These are phyloP conservation scores for Triops cancriformis DNA, from an alignment of 1,140 invertebrate genomes.

Conservation along the genomic window DNA sequence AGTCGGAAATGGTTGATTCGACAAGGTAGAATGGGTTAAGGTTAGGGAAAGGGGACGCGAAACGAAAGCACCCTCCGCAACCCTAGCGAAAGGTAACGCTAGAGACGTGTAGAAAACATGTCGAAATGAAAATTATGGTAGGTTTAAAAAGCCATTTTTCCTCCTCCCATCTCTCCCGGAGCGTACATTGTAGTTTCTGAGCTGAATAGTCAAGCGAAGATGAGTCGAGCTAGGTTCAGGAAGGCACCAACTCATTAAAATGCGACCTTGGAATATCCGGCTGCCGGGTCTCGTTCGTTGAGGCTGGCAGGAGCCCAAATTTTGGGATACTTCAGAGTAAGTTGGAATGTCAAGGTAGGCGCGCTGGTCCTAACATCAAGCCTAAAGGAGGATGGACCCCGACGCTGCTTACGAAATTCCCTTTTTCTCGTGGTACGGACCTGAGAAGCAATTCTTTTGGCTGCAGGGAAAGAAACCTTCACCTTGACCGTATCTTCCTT, in stretches of 20 bases:
- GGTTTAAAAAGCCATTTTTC: background rate
- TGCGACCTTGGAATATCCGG: background rate
- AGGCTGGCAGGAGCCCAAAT: background rate
- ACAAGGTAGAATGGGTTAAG: background rate
- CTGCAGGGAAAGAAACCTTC: background rate
- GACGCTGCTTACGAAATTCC: background rate
- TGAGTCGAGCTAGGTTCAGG: background rate
- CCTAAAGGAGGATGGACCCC: background rate
- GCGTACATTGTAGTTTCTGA: background rate
- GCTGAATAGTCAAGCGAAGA: background rate
- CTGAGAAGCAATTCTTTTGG: background rate
- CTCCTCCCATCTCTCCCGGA: background rate
- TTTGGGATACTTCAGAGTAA: background rate
- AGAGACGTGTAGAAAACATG: background rate
- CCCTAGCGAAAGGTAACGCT: background rate
- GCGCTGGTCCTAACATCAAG: background rate
- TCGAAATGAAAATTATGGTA: background rate
- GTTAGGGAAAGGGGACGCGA: background rate
- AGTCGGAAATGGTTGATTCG: background rate
- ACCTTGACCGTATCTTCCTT: background rate
- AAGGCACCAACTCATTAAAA: background rate
- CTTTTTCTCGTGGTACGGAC: background rate
- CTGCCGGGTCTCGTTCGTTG: background rate
- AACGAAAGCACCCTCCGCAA: background rate
- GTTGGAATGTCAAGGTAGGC: conserved; percentile 9